Conservation (phyloP, 2,888 invertebrate species). For the Perizoma flavofasciatum region DNA sequence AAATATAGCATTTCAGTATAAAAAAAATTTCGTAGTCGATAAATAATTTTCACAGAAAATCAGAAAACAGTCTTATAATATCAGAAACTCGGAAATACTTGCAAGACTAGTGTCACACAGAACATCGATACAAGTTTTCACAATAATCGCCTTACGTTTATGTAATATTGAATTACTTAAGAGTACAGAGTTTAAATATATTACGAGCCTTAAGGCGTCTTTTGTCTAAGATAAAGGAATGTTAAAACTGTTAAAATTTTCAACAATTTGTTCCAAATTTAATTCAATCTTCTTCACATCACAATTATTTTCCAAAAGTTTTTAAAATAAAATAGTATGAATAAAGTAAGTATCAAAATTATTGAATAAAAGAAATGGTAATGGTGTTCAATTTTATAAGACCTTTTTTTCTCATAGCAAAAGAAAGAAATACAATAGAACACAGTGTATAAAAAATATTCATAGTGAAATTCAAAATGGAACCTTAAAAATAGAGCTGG, state of each 20-base stretch:
- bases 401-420: not conserved
- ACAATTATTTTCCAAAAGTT: slow-evolving; percentile 9
- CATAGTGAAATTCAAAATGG: slow-evolving; percentile 28
- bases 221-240: slow-evolving; percentile 53
- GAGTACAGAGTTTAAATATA: slow-evolving; percentile 47
- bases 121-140: slow-evolving; percentile 54
- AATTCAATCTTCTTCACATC: slow-evolving; percentile 13
- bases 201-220: slow-evolving; percentile 54
- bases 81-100: slow-evolving; percentile 61
- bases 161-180: slow-evolving; percentile 54
- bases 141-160: slow-evolving; percentile 42
- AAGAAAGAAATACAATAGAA: slow-evolving; percentile 12
- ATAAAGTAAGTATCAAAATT: not conserved
- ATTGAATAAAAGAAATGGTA: not conserved
- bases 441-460: slow-evolving; percentile 18
- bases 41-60: slow-evolving; percentile 52
- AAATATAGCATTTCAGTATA: slow-evolving; percentile 37
- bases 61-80: slow-evolving; percentile 71
- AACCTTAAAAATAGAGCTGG: slow-evolving; percentile 30
- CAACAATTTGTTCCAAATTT: slow-evolving; percentile 32
- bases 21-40: slow-evolving; percentile 39
- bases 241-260: slow-evolving; percentile 37
- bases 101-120: slow-evolving; percentile 66
- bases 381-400: not conserved
- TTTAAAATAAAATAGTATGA: not conserved